phyloP scores from a whole-genome alignment of 2,888 invertebrate species.

The Aphrophora alni region DNA sequence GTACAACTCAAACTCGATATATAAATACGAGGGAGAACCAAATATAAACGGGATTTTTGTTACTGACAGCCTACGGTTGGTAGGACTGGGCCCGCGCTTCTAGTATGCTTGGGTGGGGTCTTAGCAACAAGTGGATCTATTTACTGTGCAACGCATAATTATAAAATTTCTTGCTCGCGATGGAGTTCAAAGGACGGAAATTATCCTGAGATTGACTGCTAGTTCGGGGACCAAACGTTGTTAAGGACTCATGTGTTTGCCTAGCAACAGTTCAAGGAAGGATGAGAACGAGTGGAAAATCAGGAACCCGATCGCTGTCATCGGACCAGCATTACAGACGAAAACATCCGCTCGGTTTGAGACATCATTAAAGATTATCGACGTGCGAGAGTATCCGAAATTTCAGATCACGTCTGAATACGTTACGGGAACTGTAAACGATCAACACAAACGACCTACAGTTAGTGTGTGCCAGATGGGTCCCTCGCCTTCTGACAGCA shows the following conservation, averaged over 20 bases:
- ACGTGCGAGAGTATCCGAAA: not conserved
- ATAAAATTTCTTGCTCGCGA: not conserved
- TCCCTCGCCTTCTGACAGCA: not conserved
- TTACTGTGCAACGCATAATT: not conserved
- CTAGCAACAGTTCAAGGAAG: slow-evolving; percentile 10
- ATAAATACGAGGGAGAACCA: no score
- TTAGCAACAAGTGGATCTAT: not conserved
- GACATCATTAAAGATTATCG: not conserved
- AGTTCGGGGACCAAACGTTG: slow-evolving; percentile 2
- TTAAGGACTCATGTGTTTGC: slow-evolving; percentile 11
- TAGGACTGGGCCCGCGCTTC: not conserved
- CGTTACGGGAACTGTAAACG: not conserved
- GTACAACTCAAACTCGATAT: no score
- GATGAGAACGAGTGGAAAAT: slow-evolving; percentile 18
- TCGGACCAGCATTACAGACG: slow-evolving; percentile 20
- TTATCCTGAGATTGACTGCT: slow-evolving; percentile 16
- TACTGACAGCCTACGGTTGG: not conserved
- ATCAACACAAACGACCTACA: not conserved
- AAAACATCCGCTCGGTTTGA: slow-evolving; percentile 17
- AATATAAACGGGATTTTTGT: no score
- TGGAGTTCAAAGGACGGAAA: slow-evolving; percentile 1
- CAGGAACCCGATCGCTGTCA: slow-evolving; percentile 13
- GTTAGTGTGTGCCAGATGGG: slow-evolving; percentile 11
- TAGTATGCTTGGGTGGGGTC: no score
- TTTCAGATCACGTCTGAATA: not conserved